Conservation (phyloP, 2,113 vertebrate genomes). For the Larimichthys crocea region DNA sequence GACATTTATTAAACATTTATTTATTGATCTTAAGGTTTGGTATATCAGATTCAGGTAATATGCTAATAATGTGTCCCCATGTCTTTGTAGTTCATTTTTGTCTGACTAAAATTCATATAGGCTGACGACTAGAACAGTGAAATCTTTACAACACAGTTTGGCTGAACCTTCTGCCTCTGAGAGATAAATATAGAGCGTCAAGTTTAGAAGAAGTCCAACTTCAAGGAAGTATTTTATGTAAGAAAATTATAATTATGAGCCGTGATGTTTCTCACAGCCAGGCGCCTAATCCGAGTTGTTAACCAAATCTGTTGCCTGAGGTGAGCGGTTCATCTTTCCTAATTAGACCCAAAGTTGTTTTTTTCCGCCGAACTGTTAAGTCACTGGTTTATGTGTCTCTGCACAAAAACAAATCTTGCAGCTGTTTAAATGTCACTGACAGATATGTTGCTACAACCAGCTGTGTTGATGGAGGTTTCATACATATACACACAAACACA, state of each 20-base stretch:
- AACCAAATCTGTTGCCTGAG: slow-evolving; percentile 30
- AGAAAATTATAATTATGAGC: slow-evolving; percentile 21
- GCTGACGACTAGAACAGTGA: slow-evolving; percentile 16
- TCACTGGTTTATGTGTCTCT: not conserved
- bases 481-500: not conserved
- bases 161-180: not conserved
- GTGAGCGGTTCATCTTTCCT: slow-evolving; percentile 26
- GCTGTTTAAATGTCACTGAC: not conserved
- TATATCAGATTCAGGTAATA: not conserved
- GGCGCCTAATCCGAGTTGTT: not conserved
- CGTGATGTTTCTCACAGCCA: slow-evolving; percentile 5
- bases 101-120: not conserved
- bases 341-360: slow-evolving; percentile 30
- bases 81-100: not conserved
- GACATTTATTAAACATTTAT: slow-evolving; percentile 1
- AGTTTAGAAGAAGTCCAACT: slow-evolving; percentile 2
- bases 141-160: not conserved
- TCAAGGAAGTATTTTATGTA: slow-evolving; percentile 18
- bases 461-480: not conserved
- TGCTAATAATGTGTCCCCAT: not conserved
- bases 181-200: slow-evolving; percentile 10
- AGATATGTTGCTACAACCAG: not conserved
- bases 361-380: not conserved
- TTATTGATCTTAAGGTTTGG: slow-evolving; percentile 18
- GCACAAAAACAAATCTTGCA: slow-evolving; percentile 3